phyloP scores from a whole-genome alignment of 2,888 invertebrate genomes.

The Agonum fuliginosum region DNA sequence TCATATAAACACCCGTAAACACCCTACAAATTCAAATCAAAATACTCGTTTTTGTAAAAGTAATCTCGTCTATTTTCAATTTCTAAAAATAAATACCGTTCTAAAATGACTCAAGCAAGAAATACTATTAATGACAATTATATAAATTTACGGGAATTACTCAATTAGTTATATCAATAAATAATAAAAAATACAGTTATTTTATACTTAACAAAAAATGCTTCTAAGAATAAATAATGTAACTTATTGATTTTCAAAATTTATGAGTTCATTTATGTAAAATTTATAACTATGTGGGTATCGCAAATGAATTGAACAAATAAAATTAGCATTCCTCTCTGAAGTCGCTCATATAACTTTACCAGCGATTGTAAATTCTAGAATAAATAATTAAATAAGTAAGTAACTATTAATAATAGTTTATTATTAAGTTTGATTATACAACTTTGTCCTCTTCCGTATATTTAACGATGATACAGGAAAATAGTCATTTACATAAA shows the following conservation, averaged over 20 bases:
- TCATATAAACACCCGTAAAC: no score
- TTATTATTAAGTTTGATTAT: background rate
- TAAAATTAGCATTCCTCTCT: background rate
- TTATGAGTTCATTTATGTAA: background rate
- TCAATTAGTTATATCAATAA: no score
- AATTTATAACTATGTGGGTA: background rate
- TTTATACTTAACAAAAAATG: background rate
- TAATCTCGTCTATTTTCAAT: no score
- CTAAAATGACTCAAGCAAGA: no score
- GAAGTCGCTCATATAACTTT: conserved; percentile 31
- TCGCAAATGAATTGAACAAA: background rate
- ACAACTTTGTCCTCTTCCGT: background rate
- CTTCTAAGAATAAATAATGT: background rate
- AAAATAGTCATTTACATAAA: background rate
- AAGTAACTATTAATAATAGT: conserved; percentile 13
- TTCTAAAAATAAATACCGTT: no score
- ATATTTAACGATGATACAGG: background rate
- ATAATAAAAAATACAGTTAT: no score
- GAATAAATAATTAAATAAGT: conserved; percentile 10
- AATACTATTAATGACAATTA: no score
- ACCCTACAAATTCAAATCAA: no score
- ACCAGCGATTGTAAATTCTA: conserved; percentile 13
- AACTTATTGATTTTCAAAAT: background rate
- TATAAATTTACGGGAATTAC: no score
- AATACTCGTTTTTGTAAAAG: no score